These are phyloP conservation scores for Brachyptera risi DNA, from an alignment of 2,888 invertebrate genomes.

Conservation along the genomic window DNA sequence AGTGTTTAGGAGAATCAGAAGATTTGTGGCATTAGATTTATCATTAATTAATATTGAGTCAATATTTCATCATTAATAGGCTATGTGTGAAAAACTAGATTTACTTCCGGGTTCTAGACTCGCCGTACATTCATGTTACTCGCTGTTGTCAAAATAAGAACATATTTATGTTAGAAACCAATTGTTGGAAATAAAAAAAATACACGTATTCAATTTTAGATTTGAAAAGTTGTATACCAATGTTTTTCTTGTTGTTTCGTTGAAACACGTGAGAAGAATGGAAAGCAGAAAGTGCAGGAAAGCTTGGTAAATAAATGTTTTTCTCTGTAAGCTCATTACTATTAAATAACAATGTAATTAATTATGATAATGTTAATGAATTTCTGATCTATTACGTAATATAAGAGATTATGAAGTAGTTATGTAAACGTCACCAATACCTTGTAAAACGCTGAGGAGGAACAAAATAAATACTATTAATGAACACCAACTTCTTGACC, in stretches of 20 bases:
- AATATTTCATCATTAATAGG: constrained; percentile 16
- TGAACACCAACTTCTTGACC: constrained; percentile 23
- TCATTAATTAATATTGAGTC: constrained; percentile 8
- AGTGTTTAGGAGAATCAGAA: not conserved
- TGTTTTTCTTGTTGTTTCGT: constrained; percentile 30
- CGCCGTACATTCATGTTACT: constrained; percentile 26
- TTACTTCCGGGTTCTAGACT: constrained; percentile 22
- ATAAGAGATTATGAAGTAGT: constrained; percentile 22
- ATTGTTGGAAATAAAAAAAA: constrained; percentile 24
- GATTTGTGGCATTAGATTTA: not conserved
- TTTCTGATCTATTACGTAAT: constrained; percentile 11
- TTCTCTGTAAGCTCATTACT: constrained; percentile 24
- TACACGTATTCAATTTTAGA: constrained; percentile 22
- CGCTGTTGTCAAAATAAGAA: constrained; percentile 28
- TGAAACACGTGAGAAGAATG: constrained; percentile 22
- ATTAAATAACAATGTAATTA: not conserved
- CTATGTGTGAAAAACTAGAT: constrained; percentile 17
- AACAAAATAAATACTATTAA: constrained; percentile 27
- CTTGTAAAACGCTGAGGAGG: constrained; percentile 28
- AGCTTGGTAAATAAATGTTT: constrained; percentile 25
- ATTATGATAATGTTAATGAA: constrained; percentile 4
- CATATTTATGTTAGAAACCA: constrained; percentile 23
- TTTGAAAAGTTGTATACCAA: constrained; percentile 23
- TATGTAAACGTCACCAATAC: constrained; percentile 28
- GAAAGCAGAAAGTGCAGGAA: constrained; percentile 31